These are phyloP conservation scores for Caenorhabditis latens DNA, from an alignment of 1,140 invertebrate genomes.

Conservation along the genomic window DNA sequence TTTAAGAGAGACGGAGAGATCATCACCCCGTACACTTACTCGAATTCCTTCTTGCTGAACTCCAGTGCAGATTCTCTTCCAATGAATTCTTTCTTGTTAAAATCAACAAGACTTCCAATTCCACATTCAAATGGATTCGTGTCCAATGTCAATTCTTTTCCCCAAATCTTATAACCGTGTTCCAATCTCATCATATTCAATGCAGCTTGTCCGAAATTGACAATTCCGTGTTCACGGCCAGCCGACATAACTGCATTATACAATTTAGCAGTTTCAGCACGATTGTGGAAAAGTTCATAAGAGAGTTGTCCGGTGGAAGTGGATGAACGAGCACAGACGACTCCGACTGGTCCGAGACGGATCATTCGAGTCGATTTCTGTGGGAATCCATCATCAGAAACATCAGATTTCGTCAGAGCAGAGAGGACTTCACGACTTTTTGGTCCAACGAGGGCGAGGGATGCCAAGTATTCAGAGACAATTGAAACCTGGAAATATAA, in stretches of 20 bases:
- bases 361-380: slow-evolving; percentile 66
- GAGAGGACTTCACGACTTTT: slow-evolving; percentile 66
- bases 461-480: slow-evolving; percentile 69
- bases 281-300: slow-evolving; percentile 68
- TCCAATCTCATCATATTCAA: slow-evolving; percentile 69
- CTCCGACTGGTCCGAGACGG: slow-evolving; percentile 63
- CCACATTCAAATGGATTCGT: slow-evolving; percentile 70
- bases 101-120: slow-evolving; percentile 63
- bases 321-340: slow-evolving; percentile 67
- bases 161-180: slow-evolving; percentile 69
- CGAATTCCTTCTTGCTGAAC: slow-evolving; percentile 60
- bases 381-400: slow-evolving; percentile 65
- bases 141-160: slow-evolving; percentile 67
- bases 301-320: slow-evolving; percentile 67
- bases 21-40: neutral
- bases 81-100: slow-evolving; percentile 66
- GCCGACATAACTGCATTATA: slow-evolving; percentile 67
- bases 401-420: slow-evolving; percentile 67
- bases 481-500: slow-evolving; percentile 63
- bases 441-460: slow-evolving; percentile 68
- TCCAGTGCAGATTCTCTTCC: slow-evolving; percentile 60
- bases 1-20: neutral
- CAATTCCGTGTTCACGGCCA: slow-evolving; percentile 64
- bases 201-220: slow-evolving; percentile 67
- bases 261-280: slow-evolving; percentile 67